Percentiles rank a stretch among this genome's conserved stretches.
Evolutionary conservation across 2,888 invertebrate species (phyloP).

Genomic region (Micoletzkya japonica): DNA sequence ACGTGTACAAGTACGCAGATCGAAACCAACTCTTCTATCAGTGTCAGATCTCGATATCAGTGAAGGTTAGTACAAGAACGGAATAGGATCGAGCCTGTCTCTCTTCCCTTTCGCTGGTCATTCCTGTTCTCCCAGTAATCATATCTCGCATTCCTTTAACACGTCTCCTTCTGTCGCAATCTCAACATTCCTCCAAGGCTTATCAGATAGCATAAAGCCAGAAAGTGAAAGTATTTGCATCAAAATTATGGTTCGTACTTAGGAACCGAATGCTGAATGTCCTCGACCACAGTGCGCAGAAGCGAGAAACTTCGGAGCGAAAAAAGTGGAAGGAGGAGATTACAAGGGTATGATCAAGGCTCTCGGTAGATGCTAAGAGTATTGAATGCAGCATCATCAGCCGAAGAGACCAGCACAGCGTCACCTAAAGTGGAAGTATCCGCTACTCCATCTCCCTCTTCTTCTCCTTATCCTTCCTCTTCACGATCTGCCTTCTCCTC

Average conservation of each 20-base stretch:
- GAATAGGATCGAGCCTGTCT: neutral
- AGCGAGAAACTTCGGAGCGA: slow-evolving; percentile 59
- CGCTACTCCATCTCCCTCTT: neutral
- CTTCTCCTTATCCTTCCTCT: neutral
- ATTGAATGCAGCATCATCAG: neutral
- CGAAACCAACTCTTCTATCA: slow-evolving; percentile 55
- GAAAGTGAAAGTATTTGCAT: no score
- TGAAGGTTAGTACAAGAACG: slow-evolving; percentile 38
- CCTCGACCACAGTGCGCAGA: slow-evolving; percentile 59
- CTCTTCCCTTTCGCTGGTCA: neutral
- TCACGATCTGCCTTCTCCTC: slow-evolving; percentile 7
- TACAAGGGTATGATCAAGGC: no score
- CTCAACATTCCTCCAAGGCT: no score
- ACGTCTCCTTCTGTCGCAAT: no score
- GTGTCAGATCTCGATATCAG: slow-evolving; percentile 59
- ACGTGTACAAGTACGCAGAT: slow-evolving; percentile 62
- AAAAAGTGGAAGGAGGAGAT: slow-evolving; percentile 15
- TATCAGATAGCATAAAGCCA: no score
- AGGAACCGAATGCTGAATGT: slow-evolving; percentile 60
- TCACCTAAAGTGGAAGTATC: neutral
- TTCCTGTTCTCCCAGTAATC: no score
- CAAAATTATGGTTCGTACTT: no score
- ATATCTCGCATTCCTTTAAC: no score
- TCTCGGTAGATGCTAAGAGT: no score
- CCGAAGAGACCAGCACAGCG: neutral